Conservation (phyloP, 2,888 invertebrate genomes). For the Conchocele bisecta region DNA sequence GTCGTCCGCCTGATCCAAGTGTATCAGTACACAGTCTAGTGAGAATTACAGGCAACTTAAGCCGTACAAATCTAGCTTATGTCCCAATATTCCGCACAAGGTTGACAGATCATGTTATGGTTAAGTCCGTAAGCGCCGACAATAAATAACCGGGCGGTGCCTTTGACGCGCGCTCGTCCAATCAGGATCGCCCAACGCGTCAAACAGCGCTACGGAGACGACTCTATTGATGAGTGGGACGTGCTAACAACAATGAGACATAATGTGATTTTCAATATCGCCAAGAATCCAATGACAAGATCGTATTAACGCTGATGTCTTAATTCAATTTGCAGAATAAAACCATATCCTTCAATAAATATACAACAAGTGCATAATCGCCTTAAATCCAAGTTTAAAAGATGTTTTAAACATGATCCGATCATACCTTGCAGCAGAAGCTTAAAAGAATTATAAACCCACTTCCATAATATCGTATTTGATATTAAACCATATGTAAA, state of each 20-base stretch:
- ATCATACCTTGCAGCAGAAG: constrained; percentile 36
- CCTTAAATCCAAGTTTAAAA: constrained; percentile 42
- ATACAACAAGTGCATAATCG: constrained; percentile 35
- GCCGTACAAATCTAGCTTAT: constrained; percentile 66
- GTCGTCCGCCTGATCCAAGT: constrained; percentile 42
- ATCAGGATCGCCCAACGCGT: too few relatives aligned
- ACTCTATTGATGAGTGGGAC: too few relatives aligned
- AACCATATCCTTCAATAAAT: constrained; percentile 40
- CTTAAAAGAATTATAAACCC: constrained; percentile 51
- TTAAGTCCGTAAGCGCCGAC: constrained; percentile 57
- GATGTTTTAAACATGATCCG: constrained; percentile 52
- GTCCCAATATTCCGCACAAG: constrained; percentile 65
- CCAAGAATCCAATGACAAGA: constrained; percentile 17
- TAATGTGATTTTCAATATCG: constrained; percentile 41
- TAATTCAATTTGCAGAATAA: constrained; percentile 31
- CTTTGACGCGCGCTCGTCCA: constrained; percentile 47
- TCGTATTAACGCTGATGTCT: constrained; percentile 4
- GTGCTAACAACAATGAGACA: too few relatives aligned
- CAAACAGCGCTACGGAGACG: too few relatives aligned
- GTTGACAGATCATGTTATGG: constrained; percentile 64
- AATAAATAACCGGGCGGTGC: constrained; percentile 56
- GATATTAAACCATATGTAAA: constrained; percentile 32
- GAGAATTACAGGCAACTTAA: constrained; percentile 58
- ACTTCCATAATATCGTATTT: constrained; percentile 48
- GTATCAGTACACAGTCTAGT: constrained; percentile 53